phyloP scores from a whole-genome alignment of 2,113 vertebrate genomes.

The Mystacornis crossleyi region DNA sequence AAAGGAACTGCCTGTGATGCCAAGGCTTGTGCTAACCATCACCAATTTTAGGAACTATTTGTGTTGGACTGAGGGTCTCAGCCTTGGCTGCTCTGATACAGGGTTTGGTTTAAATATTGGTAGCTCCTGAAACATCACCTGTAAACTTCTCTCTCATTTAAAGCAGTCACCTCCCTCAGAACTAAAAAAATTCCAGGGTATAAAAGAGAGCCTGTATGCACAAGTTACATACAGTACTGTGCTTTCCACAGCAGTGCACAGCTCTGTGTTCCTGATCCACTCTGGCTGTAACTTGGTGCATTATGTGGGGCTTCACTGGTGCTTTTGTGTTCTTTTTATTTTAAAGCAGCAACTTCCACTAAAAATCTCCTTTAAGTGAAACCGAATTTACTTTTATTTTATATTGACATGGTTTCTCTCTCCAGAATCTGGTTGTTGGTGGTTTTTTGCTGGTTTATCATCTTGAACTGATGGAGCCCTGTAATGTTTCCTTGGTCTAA shows the following conservation, averaged over 20 bases:
- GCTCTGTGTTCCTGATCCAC: background rate
- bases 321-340: background rate
- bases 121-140: background rate
- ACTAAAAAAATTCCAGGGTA: background rate
- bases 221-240: fast-evolving
- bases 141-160: background rate
- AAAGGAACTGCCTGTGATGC: background rate
- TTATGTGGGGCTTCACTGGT: background rate
- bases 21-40: background rate
- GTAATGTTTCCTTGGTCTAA: background rate
- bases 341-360: background rate
- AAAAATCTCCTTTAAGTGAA: background rate
- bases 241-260: fast-evolving
- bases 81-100: background rate
- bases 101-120: background rate
- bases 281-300: background rate
- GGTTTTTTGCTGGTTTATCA: background rate
- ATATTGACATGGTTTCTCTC: background rate
- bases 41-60: background rate
- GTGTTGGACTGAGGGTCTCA: background rate
- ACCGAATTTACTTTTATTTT: background rate
- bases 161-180: background rate
- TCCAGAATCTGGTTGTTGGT: background rate
- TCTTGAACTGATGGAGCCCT: background rate
- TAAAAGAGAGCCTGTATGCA: fast-evolving